These are phyloP conservation scores for Ciconia nigra DNA, from an alignment of 2,797 vertebrate genomes.

Conservation along the genomic window DNA sequence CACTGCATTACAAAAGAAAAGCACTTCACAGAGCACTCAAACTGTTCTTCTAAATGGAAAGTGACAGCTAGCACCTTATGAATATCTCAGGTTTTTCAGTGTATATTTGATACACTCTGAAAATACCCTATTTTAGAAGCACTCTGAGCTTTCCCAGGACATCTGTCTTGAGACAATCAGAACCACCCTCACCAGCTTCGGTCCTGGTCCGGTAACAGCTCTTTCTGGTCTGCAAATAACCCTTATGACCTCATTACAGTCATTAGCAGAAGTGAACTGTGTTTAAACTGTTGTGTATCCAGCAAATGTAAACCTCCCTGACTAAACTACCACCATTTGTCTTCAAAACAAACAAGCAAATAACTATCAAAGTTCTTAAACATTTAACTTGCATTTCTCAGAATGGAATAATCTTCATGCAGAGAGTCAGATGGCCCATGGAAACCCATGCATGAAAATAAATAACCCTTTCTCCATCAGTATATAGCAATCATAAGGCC, in stretches of 20 bases:
- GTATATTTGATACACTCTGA: not conserved
- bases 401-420: not conserved
- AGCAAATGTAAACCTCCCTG: not conserved
- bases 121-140: not conserved
- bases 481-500: not conserved
- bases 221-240: not conserved
- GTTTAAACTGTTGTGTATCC: not conserved
- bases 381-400: not conserved
- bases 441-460: not conserved
- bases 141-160: not conserved
- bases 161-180: not conserved
- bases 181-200: not conserved
- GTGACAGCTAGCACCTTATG: conserved; percentile 21
- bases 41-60: not conserved
- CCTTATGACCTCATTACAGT: not conserved
- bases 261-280: not conserved
- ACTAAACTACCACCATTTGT: not conserved
- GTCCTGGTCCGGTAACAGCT: not conserved
- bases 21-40: not conserved
- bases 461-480: not conserved
- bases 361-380: not conserved
- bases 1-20: not conserved
- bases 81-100: not conserved
- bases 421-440: not conserved
- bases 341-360: not conserved